These are phyloP conservation scores for Otus sunia DNA, from an alignment of 2,113 vertebrate genomes.

Conservation along the genomic window DNA sequence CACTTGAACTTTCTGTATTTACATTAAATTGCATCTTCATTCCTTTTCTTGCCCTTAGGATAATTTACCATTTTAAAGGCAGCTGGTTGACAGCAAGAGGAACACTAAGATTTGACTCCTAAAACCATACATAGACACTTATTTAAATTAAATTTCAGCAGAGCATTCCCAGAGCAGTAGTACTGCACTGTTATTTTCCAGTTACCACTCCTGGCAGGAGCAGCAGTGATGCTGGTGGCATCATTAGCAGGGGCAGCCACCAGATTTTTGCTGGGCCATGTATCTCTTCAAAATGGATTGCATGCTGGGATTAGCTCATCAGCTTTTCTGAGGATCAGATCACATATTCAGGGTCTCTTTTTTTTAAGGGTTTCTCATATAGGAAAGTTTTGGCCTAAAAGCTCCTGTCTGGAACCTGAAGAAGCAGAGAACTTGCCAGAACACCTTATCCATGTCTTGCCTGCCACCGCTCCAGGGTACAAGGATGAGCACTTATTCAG, in stretches of 20 bases:
- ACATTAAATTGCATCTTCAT: neutral
- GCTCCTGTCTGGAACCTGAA: neutral
- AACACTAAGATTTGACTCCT: neutral
- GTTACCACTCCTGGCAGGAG: neutral
- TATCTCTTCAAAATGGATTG: neutral
- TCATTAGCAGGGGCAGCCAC: neutral
- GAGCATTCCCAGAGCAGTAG: neutral
- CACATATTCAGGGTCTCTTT: neutral
- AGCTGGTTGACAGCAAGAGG: neutral
- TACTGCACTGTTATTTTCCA: neutral
- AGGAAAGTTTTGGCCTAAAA: neutral
- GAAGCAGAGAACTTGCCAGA: neutral
- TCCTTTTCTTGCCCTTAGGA: neutral
- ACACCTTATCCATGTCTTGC: neutral
- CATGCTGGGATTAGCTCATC: neutral
- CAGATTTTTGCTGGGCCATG: neutral
- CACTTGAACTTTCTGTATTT: neutral
- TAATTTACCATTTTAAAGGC: neutral
- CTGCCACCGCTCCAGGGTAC: neutral
- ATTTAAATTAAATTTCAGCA: neutral
- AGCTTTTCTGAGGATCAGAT: neutral
- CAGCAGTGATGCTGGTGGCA: neutral
- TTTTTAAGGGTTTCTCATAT: neutral
- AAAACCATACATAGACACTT: neutral
- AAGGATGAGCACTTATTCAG: neutral